phyloP scores from a whole-genome alignment of 2,888 invertebrate genomes.

The Petrolisthes manimaculis region DNA sequence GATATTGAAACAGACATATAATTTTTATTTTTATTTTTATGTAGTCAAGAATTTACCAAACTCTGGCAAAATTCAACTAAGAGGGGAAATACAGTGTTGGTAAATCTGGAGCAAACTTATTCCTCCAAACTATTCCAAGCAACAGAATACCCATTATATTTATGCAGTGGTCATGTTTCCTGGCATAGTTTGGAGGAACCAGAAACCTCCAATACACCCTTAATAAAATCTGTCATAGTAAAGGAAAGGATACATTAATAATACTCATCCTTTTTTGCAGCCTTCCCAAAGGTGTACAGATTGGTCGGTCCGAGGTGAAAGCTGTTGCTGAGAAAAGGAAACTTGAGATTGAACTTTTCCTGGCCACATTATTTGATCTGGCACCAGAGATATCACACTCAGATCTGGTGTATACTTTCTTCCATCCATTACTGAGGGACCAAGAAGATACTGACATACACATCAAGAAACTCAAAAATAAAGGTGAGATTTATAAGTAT shows the following conservation, averaged over 20 bases:
- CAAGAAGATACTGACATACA: constrained; percentile 85
- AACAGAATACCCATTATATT: no score
- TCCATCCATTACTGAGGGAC: constrained; percentile 94
- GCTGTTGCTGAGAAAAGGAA: constrained; percentile 93
- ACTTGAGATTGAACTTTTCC: constrained; percentile 88
- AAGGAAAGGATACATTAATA: neutral
- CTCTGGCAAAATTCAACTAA: neutral
- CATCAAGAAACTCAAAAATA: constrained; percentile 83
- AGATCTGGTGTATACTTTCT: constrained; percentile 97
- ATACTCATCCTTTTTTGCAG: constrained; percentile 45
- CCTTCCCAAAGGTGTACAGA: constrained; percentile 67
- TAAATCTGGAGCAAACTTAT: no score
- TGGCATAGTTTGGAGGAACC: no score
- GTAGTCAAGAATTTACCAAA: neutral
- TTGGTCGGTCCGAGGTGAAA: constrained; percentile 91
- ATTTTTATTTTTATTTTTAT: neutral
- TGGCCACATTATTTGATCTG: constrained; percentile 86
- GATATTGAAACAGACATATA: neutral
- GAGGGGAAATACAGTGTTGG: no score
- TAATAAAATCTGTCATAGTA: neutral
- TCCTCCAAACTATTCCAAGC: no score
- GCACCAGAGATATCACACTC: constrained; percentile 95
- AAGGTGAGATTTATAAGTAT: constrained; percentile 58
- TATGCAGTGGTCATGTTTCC: no score
- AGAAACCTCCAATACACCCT: no score